Base-by-base conservation (phyloP, 2,888 invertebrate genomes). In the Campoplex capitator region DNA sequence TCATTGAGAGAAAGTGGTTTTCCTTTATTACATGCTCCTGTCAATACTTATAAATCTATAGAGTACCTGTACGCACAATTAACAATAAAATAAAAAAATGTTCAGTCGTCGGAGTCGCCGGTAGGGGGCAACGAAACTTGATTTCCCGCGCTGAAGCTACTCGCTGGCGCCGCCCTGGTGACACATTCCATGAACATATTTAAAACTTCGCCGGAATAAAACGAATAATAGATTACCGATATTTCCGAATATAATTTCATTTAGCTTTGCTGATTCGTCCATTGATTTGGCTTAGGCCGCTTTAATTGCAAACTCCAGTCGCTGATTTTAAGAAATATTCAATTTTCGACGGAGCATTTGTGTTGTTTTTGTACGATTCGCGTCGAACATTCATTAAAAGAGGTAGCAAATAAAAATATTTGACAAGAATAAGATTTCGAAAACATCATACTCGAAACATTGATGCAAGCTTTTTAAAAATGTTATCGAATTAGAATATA, bases 111-210 rank as follows among this genome's bases (percentile, higher is more conserved):
- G 38, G 2, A 65, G 3, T 54, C 4, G 9, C 56, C 68, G 18
- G 32, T 16, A 75, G 74, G n/a, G 38, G 35, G 51, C 83, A 78
- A 35, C 54, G 18, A 51, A 70, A 38, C 32, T 62, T 28, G 58
- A 16, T n/a, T 32, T 58, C 45, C 18, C 77, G 58, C 32, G 58
- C 48, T 42, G n/a, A 51, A 71, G 71, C 32, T 28, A 16, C 16
- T 56, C 13, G 9, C 28, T 42, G n/a, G 13, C 67, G 56, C 42
- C 58, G 62, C 67, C 35, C 77, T 78, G 67, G 67, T 35, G 38
- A 38, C 67, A 23, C 38, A 18, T 38, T 42, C 3, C 56, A 32
- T 9, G 56, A 78, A 38, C 38, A 35, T 11, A 2, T n/a, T 71
- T 28, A 6, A 67, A 51, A 28, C 16, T 38, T 35, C 28, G 62